phyloP scores from a whole-genome alignment of 2,888 invertebrate species.

The Uloborus plumipes region DNA sequence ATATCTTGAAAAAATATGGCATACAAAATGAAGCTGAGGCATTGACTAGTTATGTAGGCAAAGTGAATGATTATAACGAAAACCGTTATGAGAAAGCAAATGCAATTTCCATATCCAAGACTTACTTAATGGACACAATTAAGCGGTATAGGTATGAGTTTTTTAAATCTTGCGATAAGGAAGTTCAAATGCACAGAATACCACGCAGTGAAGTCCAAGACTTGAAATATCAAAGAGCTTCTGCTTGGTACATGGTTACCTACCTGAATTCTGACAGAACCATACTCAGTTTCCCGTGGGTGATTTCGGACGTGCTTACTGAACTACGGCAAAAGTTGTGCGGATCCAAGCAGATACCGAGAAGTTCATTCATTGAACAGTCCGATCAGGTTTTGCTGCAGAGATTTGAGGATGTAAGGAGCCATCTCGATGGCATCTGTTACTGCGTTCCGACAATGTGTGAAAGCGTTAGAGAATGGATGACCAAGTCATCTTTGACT shows the following conservation, averaged over 20 bases:
- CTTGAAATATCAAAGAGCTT: conserved; percentile 28
- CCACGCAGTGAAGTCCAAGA: neutral
- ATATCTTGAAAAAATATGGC: conserved; percentile 62
- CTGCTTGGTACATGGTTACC: conserved; percentile 62
- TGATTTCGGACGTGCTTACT: conserved; percentile 44
- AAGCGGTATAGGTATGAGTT: conserved; percentile 27
- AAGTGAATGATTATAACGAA: conserved; percentile 30
- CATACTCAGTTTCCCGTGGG: conserved; percentile 60
- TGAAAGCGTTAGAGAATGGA: conserved; percentile 24
- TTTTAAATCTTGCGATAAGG: conserved; percentile 14
- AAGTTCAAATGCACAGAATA: neutral
- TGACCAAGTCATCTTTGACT: conserved; percentile 31
- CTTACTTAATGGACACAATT: conserved; percentile 40
- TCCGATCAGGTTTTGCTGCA: conserved; percentile 3
- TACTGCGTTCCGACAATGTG: conserved; percentile 10
- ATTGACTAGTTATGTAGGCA: conserved; percentile 46
- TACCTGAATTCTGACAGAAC: conserved; percentile 9
- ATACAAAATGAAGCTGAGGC: conserved; percentile 53
- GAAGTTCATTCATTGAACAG: conserved; percentile 17
- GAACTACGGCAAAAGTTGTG: conserved; percentile 2
- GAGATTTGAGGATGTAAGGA: neutral
- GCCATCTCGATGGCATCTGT: neutral
- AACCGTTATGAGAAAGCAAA: conserved; percentile 53
- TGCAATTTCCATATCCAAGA: conserved; percentile 27
- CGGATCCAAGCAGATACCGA: neutral